A percentile compares a stretch with the other conserved stretches of the same genome.
Evolutionary conservation across 2,888 invertebrate species (phyloP).

Genomic region (Spisula solida): DNA sequence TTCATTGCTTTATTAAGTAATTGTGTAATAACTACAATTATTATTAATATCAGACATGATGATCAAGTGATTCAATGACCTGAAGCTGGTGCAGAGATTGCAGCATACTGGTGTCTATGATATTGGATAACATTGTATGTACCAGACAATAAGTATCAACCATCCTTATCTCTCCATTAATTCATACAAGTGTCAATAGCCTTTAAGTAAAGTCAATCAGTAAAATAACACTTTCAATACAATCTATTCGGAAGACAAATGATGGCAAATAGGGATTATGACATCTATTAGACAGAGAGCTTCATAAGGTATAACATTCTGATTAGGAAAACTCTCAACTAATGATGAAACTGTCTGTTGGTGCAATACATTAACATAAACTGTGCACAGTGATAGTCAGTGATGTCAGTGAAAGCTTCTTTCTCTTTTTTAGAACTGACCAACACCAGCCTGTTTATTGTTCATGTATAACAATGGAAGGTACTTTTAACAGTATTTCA

Average conservation of each 20-base stretch:
- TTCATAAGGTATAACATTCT: neutral
- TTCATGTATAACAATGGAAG: too few relatives aligned
- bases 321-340: neutral
- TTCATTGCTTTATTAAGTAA: slow-evolving; percentile 14
- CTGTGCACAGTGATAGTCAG: too few relatives aligned
- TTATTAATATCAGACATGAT: neutral
- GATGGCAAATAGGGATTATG: neutral
- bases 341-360: neutral
- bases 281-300: neutral
- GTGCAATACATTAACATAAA: too few relatives aligned
- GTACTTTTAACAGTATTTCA: too few relatives aligned
- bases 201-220: slow-evolving; percentile 3
- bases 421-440: too few relatives aligned
- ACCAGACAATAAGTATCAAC: neutral
- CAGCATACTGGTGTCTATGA: neutral
- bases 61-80: neutral
- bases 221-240: neutral
- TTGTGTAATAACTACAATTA: slow-evolving; percentile 11
- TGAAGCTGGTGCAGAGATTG: neutral
- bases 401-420: too few relatives aligned
- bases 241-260: neutral
- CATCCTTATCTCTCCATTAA: neutral
- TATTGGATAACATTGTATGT: neutral
- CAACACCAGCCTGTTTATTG: too few relatives aligned
- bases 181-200: neutral